Conservation (phyloP, 2,888 invertebrate genomes). For the Beris morrisii region DNA sequence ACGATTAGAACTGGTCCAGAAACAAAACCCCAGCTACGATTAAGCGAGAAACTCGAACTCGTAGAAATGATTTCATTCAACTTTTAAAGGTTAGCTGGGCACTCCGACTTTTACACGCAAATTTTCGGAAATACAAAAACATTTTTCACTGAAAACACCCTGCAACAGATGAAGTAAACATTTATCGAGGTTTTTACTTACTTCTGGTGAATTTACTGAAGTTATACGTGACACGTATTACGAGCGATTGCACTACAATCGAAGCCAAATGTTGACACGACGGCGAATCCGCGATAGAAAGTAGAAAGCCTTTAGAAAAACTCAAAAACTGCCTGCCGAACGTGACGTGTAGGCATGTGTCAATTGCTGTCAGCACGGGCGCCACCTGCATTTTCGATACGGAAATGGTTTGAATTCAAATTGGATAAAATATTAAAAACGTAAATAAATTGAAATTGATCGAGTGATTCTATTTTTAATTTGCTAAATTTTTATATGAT, state of each 20-base stretch:
- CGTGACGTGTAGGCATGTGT: constrained; percentile 30
- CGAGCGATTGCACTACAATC: not conserved
- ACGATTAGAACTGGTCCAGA: not conserved
- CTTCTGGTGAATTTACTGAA: not conserved
- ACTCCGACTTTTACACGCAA: no score
- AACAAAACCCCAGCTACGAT: not conserved
- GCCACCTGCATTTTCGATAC: constrained; percentile 1
- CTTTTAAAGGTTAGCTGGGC: no score
- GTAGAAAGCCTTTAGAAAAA: constrained; percentile 9
- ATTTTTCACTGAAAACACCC: not conserved
- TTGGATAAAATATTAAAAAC: no score
- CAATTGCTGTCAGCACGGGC: constrained; percentile 5
- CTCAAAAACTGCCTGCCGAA: constrained; percentile 23
- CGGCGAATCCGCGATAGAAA: constrained; percentile 15
- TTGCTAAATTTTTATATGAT: no score
- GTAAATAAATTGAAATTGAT: no score
- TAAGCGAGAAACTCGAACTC: not conserved
- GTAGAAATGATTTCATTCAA: not conserved
- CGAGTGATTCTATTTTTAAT: no score
- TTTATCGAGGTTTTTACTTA: not conserved
- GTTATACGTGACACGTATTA: constrained; percentile 17
- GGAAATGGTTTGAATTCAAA: not conserved
- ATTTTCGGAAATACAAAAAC: not conserved
- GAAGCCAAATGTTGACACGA: constrained; percentile 22
- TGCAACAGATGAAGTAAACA: not conserved